Conservation (phyloP, 2,113 vertebrate genomes). For the Melanocharis versteri region DNA sequence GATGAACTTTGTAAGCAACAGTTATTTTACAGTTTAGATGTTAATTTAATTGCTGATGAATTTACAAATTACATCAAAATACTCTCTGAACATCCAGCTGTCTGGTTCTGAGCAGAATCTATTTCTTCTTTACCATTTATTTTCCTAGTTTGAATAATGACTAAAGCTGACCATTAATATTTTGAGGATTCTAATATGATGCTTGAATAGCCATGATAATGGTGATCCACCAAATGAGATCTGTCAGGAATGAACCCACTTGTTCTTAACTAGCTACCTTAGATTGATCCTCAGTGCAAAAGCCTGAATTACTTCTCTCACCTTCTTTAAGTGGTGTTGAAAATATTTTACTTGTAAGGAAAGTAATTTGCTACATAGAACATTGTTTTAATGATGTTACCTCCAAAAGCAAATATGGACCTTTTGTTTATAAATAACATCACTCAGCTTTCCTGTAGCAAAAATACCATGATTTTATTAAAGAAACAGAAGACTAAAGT, state of each 20-base stretch:
- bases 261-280: background rate
- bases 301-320: background rate
- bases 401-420: background rate
- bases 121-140: background rate
- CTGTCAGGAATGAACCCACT: background rate
- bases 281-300: background rate
- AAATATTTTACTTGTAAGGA: background rate
- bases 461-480: background rate
- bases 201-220: background rate
- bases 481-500: background rate
- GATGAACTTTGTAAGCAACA: background rate
- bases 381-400: background rate
- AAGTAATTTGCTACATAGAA: background rate
- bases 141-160: background rate
- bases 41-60: background rate
- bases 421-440: background rate
- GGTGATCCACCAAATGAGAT: background rate
- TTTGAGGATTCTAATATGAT: background rate
- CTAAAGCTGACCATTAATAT: background rate
- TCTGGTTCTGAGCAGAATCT: background rate
- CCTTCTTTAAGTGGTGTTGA: background rate
- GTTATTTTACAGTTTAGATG: background rate
- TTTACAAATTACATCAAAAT: background rate
- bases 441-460: background rate
- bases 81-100: background rate